Evolutionary conservation across 2,797 vertebrate species (phyloP).

Genomic region (Epinephelus malabaricus): DNA sequence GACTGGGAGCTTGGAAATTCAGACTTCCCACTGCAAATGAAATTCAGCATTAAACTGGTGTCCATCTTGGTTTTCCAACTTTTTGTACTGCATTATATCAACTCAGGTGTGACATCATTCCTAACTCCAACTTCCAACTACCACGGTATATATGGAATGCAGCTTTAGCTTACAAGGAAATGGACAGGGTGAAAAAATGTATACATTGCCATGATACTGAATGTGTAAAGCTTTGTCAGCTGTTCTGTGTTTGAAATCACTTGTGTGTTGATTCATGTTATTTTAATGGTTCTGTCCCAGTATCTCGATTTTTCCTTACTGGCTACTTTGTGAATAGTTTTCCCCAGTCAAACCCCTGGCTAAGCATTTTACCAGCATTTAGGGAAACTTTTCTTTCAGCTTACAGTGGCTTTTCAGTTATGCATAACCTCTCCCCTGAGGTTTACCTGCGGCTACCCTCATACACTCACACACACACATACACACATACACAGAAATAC

Average conservation of each 20-base stretch:
- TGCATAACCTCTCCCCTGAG: slow-evolving; percentile 16
- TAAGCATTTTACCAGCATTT: slow-evolving; percentile 48
- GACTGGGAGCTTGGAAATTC: too few relatives aligned
- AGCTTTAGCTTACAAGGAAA: neutral
- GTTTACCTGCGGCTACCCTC: slow-evolving; percentile 40
- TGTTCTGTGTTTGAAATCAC: neutral
- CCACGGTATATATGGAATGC: too few relatives aligned
- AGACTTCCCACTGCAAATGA: too few relatives aligned
- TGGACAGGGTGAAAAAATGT: too few relatives aligned
- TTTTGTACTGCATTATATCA: too few relatives aligned
- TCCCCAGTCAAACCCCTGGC: slow-evolving; percentile 22
- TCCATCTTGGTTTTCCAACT: too few relatives aligned
- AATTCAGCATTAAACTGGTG: too few relatives aligned
- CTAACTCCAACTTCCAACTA: too few relatives aligned
- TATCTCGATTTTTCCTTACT: slow-evolving; percentile 15
- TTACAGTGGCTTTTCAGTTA: slow-evolving; percentile 38
- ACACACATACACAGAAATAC: slow-evolving; percentile 13
- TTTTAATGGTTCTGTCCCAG: slow-evolving; percentile 14
- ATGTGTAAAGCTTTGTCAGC: neutral
- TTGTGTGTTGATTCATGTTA: neutral
- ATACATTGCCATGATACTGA: neutral
- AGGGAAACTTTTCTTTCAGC: slow-evolving; percentile 49
- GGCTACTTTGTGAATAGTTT: slow-evolving; percentile 19
- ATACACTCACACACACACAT: slow-evolving; percentile 3
- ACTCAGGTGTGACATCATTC: too few relatives aligned